A percentile compares a stretch with the other conserved stretches of the same genome.
phyloP scores from a whole-genome alignment of 2,888 invertebrate species.

The Tetrapedia diversipes region DNA sequence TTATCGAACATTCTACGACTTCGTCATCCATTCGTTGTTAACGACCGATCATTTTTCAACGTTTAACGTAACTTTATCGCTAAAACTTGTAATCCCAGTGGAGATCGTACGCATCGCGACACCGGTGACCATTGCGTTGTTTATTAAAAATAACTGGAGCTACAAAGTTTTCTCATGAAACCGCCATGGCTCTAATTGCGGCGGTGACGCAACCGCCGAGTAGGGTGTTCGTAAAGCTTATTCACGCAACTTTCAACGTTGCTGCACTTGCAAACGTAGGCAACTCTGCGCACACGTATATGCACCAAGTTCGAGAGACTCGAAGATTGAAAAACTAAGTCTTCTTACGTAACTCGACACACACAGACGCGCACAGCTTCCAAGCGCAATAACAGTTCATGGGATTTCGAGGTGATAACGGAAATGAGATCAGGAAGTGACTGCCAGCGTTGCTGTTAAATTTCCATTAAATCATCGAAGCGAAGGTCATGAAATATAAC shows the following conservation, averaged over 20 bases:
- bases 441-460: slow-evolving; percentile 40
- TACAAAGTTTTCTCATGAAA: slow-evolving; percentile 32
- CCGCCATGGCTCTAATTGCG: slow-evolving; percentile 32
- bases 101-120: background rate
- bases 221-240: slow-evolving; percentile 13
- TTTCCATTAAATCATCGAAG: slow-evolving; percentile 44
- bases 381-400: slow-evolving; percentile 48
- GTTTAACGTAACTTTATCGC: background rate
- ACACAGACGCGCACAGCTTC: no score
- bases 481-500: slow-evolving; percentile 36
- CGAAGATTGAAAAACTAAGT: slow-evolving; percentile 60
- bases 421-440: slow-evolving; percentile 48
- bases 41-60: no score
- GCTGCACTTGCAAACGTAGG: slow-evolving; percentile 36
- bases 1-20: no score
- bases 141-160: slow-evolving; percentile 45
- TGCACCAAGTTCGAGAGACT: slow-evolving; percentile 39
- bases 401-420: slow-evolving; percentile 48
- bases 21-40: no score
- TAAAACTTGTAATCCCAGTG: background rate
- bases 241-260: slow-evolving; percentile 42
- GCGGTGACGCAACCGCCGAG: slow-evolving; percentile 1
- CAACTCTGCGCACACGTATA: slow-evolving; percentile 54
- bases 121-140: slow-evolving; percentile 2
- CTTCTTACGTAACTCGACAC: slow-evolving; percentile 53